Evolutionary conservation across 2,797 vertebrate species (phyloP).

Genomic region (Lepidocolaptes lacrymiger): DNA sequence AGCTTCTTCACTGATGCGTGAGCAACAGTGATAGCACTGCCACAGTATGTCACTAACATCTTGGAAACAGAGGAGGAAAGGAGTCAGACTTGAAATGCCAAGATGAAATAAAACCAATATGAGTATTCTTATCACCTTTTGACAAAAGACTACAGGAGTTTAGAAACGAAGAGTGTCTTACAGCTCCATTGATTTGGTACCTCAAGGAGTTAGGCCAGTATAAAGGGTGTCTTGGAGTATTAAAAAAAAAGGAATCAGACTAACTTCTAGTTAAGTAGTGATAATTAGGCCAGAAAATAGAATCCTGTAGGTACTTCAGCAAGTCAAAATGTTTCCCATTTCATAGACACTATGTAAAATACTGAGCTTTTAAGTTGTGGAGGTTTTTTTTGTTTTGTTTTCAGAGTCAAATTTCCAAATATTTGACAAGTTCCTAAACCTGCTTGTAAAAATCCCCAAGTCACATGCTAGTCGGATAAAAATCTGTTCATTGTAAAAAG

Average conservation of each 20-base stretch:
- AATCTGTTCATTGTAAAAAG: conserved; percentile 44
- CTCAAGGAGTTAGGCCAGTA: neutral
- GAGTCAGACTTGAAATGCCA: neutral
- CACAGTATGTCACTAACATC: conserved; percentile 25
- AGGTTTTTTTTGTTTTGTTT: neutral
- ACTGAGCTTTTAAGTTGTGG: neutral
- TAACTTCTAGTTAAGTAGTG: neutral
- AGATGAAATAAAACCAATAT: neutral
- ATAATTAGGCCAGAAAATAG: neutral
- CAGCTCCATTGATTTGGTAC: neutral
- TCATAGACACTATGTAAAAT: neutral
- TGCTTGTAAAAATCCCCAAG: conserved; percentile 62
- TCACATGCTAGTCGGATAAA: conserved; percentile 40
- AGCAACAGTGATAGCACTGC: conserved; percentile 45
- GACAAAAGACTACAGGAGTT: neutral
- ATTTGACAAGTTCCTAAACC: conserved; percentile 54
- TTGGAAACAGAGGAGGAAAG: conserved; percentile 43
- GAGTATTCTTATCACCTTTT: conserved; percentile 30
- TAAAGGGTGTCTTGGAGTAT: neutral
- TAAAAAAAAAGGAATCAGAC: neutral
- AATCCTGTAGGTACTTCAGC: neutral
- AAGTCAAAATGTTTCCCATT: neutral
- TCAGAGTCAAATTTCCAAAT: conserved; percentile 39
- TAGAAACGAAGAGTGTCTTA: neutral
- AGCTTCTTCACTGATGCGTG: conserved; percentile 26